Percentiles rank a stretch among this genome's conserved stretches.
Evolutionary conservation across 2,888 invertebrate species (phyloP).

Genomic region (Koerneria pararmatus): DNA sequence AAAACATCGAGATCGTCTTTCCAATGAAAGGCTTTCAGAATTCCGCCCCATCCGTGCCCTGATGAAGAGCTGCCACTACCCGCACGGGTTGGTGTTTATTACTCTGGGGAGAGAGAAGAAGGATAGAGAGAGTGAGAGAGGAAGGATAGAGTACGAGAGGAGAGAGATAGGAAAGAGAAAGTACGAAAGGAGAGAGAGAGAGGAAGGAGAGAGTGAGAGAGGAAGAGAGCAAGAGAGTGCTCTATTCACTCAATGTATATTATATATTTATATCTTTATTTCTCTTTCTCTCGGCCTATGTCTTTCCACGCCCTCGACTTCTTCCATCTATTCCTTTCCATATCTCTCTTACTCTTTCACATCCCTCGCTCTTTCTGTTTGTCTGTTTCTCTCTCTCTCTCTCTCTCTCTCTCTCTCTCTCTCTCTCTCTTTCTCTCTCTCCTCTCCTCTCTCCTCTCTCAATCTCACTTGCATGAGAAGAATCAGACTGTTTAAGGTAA

Average conservation of each 20-base stretch:
- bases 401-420: conserved; percentile 1
- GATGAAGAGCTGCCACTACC: conserved; percentile 55
- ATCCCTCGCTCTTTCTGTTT: conserved; percentile 5
- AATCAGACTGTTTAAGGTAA: no score
- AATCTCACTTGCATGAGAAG: no score
- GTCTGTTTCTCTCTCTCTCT: background rate
- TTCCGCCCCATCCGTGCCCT: conserved; percentile 47
- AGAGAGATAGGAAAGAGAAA: background rate
- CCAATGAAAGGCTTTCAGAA: conserved; percentile 20
- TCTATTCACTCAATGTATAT: no score
- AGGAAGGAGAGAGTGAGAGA: background rate
- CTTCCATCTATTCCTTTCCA: no score
- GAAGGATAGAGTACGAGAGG: background rate
- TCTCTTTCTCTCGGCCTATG: no score
- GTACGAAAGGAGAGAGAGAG: background rate
- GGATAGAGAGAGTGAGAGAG: background rate
- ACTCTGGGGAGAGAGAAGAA: background rate
- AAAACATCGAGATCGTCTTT: no score
- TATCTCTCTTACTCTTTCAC: no score
- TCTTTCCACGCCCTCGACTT: no score
- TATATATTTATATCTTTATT: no score
- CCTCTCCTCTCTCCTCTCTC: conserved; percentile 7
- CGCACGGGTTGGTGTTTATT: conserved; percentile 10
- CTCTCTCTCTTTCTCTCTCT: background rate
- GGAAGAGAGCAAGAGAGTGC: background rate